A percentile compares a stretch with the other conserved stretches of the same genome.
These are phyloP conservation scores for Pelvicachromis taeniatus DNA, from an alignment of 2,113 vertebrate species.

Conservation along the genomic window DNA sequence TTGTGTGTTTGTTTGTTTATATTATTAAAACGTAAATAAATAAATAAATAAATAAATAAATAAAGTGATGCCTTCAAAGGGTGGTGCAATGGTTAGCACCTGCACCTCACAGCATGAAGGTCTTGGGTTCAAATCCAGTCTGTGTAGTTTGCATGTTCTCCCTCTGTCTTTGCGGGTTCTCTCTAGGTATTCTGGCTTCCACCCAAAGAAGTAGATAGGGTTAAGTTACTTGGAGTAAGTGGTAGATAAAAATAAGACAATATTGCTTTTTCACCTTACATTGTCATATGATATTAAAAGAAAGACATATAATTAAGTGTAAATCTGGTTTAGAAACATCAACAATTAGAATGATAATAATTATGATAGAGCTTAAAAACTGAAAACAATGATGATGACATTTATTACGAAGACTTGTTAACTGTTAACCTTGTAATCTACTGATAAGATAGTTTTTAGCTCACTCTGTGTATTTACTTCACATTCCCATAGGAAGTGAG, in stretches of 20 bases:
- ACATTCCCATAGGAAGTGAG: conserved; percentile 65
- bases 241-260: background rate
- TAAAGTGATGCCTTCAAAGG: background rate
- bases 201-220: background rate
- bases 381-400: background rate
- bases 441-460: background rate
- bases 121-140: background rate
- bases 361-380: background rate
- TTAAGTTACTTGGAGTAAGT: background rate
- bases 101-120: background rate
- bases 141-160: background rate
- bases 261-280: background rate
- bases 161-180: background rate
- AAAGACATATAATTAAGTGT: background rate
- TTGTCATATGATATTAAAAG: background rate
- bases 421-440: background rate
- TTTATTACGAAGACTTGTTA: background rate
- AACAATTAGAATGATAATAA: background rate
- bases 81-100: background rate
- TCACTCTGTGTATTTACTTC: conserved; percentile 4
- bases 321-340: background rate
- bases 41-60: background rate
- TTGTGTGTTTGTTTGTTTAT: background rate
- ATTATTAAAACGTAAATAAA: background rate
- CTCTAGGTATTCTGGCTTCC: background rate